A percentile compares a stretch with the other conserved stretches of the same genome.
Conservation (phyloP, 1,140 invertebrate genomes). For the Trachymyrmex septentrionalis region DNA sequence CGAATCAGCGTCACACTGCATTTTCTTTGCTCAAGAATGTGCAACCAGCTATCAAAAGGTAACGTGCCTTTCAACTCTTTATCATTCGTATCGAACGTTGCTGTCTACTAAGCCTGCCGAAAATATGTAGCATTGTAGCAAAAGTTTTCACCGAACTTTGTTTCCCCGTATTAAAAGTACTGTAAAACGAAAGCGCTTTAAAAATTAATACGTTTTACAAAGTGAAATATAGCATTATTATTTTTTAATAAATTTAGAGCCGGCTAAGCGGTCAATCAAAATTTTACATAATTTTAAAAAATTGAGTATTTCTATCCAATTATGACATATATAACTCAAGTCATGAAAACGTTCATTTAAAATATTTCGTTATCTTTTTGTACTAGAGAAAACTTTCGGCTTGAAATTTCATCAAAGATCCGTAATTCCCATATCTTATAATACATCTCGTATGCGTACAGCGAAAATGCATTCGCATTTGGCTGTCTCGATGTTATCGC, state of each 20-base stretch:
- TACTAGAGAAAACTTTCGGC: background rate
- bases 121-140: background rate
- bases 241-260: background rate
- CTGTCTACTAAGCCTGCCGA: background rate
- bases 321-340: background rate
- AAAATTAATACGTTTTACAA: background rate
- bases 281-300: background rate
- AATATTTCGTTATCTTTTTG: background rate
- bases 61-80: background rate
- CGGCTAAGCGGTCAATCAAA: background rate
- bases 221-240: background rate
- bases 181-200: background rate
- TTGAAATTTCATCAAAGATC: slow-evolving; percentile 9
- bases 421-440: slow-evolving; percentile 26
- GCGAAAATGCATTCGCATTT: slow-evolving; percentile 44
- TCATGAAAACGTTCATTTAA: background rate
- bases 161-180: background rate
- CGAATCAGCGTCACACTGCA: slow-evolving; percentile 23
- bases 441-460: slow-evolving; percentile 12
- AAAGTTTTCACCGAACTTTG: background rate
- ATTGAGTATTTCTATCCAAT: background rate
- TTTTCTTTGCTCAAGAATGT: slow-evolving; percentile 17
- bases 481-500: background rate
- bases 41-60: background rate
- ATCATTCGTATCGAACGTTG: background rate